phyloP scores from a whole-genome alignment of 2,888 invertebrate genomes.

The Pterostichus niger region DNA sequence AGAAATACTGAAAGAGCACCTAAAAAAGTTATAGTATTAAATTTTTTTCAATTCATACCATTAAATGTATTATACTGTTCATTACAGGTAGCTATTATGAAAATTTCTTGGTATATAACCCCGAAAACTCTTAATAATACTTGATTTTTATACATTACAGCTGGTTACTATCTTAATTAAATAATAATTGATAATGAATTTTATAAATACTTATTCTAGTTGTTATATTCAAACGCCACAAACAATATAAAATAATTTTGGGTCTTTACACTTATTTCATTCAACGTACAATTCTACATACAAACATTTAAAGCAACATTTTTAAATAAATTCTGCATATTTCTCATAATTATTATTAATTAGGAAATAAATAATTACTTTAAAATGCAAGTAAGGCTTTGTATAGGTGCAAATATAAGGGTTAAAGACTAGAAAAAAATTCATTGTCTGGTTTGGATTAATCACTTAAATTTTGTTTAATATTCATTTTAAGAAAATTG shows the following conservation, averaged over 20 bases:
- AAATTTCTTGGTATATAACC: constrained; percentile 41
- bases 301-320: constrained; percentile 52
- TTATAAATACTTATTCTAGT: constrained; percentile 39
- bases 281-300: constrained; percentile 35
- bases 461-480: constrained; percentile 10
- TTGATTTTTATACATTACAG: constrained; percentile 36
- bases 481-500: constrained; percentile 16
- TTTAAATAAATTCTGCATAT: constrained; percentile 16
- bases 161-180: constrained; percentile 23
- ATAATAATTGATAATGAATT: constrained; percentile 43
- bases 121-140: constrained; percentile 28
- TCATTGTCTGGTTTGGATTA: constrained; percentile 20
- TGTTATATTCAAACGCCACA: constrained; percentile 39
- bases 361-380: constrained; percentile 8
- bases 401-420: constrained; percentile 23
- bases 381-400: constrained; percentile 41
- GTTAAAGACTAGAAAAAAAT: constrained; percentile 26
- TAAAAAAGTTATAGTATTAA: not conserved
- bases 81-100: not conserved
- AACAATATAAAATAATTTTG: constrained; percentile 28
- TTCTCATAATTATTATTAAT: constrained; percentile 20
- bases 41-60: not conserved
- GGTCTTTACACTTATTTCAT: constrained; percentile 18
- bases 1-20: not conserved
- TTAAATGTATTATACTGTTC: constrained; percentile 3